Percentiles rank a stretch among this genome's conserved stretches.
These are phyloP conservation scores for Pseudomyrmex concolor DNA, from an alignment of 1,140 invertebrate species.

Conservation along the genomic window DNA sequence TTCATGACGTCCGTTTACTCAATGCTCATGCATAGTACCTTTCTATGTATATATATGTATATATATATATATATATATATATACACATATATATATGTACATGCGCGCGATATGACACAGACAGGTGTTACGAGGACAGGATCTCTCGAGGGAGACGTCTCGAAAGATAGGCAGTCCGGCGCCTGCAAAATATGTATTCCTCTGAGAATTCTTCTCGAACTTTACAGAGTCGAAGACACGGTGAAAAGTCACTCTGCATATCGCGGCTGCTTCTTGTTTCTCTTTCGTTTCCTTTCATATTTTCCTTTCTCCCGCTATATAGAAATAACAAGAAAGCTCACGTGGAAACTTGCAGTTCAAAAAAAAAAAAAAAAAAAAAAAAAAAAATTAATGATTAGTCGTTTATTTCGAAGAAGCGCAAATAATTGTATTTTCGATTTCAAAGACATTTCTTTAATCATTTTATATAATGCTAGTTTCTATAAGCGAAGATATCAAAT, in stretches of 20 bases:
- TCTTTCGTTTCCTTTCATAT: conserved; percentile 31
- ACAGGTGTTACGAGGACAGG: conserved; percentile 72
- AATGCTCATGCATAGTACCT: conserved; percentile 20
- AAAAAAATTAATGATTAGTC: neutral
- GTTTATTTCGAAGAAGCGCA: neutral
- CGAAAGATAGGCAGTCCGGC: conserved; percentile 75
- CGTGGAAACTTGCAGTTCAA: conserved; percentile 39
- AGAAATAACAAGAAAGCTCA: conserved; percentile 50
- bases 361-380: too few relatives aligned
- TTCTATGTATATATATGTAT: too few relatives aligned
- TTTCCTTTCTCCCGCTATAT: conserved; percentile 11
- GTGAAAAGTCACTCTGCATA: conserved; percentile 65
- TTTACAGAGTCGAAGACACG: conserved; percentile 62
- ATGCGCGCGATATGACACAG: conserved; percentile 62
- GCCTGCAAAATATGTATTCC: conserved; percentile 78
- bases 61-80: too few relatives aligned
- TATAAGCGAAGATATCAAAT: too few relatives aligned
- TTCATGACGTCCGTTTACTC: conserved; percentile 62
- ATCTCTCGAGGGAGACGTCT: conserved; percentile 75
- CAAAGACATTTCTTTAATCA: too few relatives aligned
- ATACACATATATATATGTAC: conserved; percentile 12
- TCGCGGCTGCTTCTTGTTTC: conserved; percentile 41
- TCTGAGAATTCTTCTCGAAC: conserved; percentile 72
- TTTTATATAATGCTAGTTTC: too few relatives aligned
- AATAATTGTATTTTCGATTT: too few relatives aligned